Evolutionary conservation across 2,888 invertebrate genomes (phyloP).

Genomic region (Aethes cnicana): DNA sequence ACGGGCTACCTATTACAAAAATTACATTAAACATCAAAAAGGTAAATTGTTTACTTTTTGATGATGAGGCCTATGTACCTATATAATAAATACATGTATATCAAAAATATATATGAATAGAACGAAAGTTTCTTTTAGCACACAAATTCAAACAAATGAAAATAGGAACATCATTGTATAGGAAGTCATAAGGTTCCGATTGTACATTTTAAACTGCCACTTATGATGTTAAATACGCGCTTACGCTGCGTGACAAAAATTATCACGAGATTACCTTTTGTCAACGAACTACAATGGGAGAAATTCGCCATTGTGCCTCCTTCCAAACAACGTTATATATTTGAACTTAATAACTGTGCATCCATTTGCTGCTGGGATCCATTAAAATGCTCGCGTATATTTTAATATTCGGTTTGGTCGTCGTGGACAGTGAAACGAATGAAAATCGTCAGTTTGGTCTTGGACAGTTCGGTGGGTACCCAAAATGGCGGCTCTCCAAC

Average conservation of each 20-base stretch:
- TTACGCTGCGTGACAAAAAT: conserved; percentile 18
- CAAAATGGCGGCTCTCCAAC: conserved; percentile 6
- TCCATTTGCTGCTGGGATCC: neutral
- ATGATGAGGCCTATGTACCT: no score
- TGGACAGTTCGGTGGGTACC: neutral
- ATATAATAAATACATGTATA: no score
- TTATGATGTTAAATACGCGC: conserved; percentile 1
- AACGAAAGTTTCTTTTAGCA: no score
- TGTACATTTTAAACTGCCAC: conserved; percentile 13
- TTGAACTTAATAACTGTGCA: neutral
- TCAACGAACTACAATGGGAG: conserved; percentile 17
- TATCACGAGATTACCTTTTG: conserved; percentile 27
- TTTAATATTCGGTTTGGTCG: neutral
- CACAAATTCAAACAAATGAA: no score
- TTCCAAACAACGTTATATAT: conserved; percentile 8
- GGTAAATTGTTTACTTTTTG: no score
- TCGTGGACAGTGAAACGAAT: neutral
- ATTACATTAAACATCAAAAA: no score
- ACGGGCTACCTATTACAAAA: no score
- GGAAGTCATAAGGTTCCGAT: conserved; percentile 4
- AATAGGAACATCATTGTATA: no score
- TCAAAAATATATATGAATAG: no score
- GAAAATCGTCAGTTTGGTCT: neutral
- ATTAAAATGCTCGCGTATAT: neutral
- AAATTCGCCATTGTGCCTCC: conserved; percentile 20